A percentile compares a stretch with the other conserved stretches of the same genome.
phyloP scores from a whole-genome alignment of 2,113 vertebrate species.

The Malurus melanocephalus region DNA sequence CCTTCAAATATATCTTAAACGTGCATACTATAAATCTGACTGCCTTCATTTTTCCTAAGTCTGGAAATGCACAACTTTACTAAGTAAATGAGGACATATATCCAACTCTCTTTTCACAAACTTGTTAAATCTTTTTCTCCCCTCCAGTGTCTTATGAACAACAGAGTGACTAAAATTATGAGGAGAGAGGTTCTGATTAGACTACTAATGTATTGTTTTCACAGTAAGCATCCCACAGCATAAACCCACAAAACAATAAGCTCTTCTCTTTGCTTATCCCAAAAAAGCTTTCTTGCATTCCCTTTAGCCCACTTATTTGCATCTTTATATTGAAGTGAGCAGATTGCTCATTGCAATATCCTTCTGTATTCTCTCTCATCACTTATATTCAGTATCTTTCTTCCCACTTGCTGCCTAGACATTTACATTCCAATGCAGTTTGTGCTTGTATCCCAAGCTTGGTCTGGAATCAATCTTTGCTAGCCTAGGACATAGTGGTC shows the following conservation, averaged over 20 bases:
- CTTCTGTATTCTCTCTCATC: not conserved
- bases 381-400: not conserved
- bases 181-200: not conserved
- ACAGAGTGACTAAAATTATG: not conserved
- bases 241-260: not conserved
- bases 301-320: not conserved
- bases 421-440: not conserved
- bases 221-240: not conserved
- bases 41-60: not conserved
- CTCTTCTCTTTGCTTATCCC: not conserved
- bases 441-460: not conserved
- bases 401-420: not conserved
- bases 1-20: not conserved
- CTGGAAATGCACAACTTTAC: not conserved
- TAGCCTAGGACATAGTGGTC: not conserved
- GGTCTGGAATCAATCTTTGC: not conserved
- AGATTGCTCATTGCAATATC: not conserved
- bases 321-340: not conserved
- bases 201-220: not conserved
- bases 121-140: fast-evolving
- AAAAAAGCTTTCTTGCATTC: not conserved
- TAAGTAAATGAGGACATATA: not conserved
- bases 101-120: not conserved
- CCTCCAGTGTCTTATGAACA: not conserved
- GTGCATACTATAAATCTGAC: not conserved